Evolutionary conservation across 2,888 invertebrate genomes (phyloP).

Genomic region (Micropterix aruncella): DNA sequence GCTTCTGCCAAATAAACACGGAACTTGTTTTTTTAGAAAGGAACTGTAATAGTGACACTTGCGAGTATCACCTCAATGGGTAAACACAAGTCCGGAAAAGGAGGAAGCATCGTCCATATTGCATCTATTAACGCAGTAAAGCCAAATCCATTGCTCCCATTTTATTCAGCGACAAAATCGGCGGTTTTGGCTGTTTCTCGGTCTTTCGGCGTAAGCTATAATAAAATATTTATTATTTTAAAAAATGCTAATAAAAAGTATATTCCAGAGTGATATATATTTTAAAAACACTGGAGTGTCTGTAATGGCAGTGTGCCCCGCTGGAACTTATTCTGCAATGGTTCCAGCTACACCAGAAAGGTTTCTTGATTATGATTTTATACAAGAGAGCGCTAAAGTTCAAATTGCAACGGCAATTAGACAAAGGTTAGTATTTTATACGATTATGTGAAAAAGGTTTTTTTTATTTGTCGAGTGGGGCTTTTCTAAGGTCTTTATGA

Average conservation of each 20-base stretch:
- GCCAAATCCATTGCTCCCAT: constrained; percentile 32
- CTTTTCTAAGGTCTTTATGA: too few relatives aligned
- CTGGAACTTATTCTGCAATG: too few relatives aligned
- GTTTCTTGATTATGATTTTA: too few relatives aligned
- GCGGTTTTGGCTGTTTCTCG: constrained; percentile 37
- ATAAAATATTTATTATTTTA: background rate
- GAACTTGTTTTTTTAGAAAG: background rate
- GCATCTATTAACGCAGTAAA: constrained; percentile 43
- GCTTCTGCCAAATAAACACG: too few relatives aligned
- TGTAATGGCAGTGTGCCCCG: constrained; percentile 37
- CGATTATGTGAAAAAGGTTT: too few relatives aligned
- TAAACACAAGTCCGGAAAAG: constrained; percentile 36
- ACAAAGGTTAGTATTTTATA: too few relatives aligned
- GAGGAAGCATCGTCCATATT: constrained; percentile 51
- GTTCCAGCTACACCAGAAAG: too few relatives aligned
- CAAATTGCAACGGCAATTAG: too few relatives aligned
- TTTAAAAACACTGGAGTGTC: constrained; percentile 32
- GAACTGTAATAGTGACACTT: constrained; percentile 19
- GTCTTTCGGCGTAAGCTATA: constrained; percentile 27
- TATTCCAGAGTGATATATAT: background rate
- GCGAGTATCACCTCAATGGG: constrained; percentile 43
- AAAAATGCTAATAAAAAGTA: too few relatives aligned
- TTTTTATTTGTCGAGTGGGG: too few relatives aligned
- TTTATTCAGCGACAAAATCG: constrained; percentile 46
- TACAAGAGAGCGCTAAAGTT: too few relatives aligned